Evolutionary conservation across 2,888 invertebrate species (phyloP).

Genomic region (Eristalis pertinax): DNA sequence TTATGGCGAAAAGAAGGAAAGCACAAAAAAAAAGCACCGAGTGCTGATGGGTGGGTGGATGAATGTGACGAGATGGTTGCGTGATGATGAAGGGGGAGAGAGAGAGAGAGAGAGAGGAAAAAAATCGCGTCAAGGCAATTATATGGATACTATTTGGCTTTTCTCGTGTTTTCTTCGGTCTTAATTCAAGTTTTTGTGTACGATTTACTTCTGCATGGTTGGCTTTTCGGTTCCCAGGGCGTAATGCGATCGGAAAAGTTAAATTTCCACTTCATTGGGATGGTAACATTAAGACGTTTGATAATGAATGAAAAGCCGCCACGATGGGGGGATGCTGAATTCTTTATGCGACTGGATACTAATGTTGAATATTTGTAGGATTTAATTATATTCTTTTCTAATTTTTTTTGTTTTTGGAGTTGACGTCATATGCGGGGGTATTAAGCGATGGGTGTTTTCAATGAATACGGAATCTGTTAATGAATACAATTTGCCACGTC

Average conservation of each 20-base stretch:
- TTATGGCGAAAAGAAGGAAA: slow-evolving; percentile 2
- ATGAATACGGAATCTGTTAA: neutral
- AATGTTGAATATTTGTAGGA: neutral
- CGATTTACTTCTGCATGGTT: slow-evolving; percentile 53
- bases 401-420: neutral
- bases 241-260: slow-evolving; percentile 66
- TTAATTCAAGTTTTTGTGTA: slow-evolving; percentile 44
- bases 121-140: slow-evolving; percentile 53
- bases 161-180: slow-evolving; percentile 33
- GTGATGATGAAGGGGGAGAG: neutral
- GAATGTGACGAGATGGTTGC: slow-evolving; percentile 2
- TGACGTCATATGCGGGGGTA: neutral
- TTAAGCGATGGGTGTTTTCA: neutral
- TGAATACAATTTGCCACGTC: no score
- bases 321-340: neutral
- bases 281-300: slow-evolving; percentile 45
- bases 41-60: slow-evolving; percentile 19
- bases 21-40: neutral
- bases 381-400: neutral
- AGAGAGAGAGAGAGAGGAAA: neutral
- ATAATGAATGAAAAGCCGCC: slow-evolving; percentile 18
- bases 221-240: slow-evolving; percentile 42
- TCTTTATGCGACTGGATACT: neutral
- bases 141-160: slow-evolving; percentile 58
- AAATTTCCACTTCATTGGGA: slow-evolving; percentile 65